Conservation (phyloP, 2,797 vertebrate genomes). For the Columba guinea region DNA sequence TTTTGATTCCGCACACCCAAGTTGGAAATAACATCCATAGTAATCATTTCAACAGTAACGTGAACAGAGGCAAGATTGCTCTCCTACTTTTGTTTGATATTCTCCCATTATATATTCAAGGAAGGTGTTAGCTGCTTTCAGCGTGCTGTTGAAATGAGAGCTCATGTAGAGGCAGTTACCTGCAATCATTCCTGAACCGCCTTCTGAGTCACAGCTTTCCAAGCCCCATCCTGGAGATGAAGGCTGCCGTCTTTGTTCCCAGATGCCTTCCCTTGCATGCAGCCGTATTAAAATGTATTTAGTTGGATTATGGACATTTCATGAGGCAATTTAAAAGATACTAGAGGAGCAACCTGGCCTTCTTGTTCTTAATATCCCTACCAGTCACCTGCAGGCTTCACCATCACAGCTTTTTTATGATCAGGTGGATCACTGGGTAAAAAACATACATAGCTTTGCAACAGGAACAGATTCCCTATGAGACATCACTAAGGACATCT, state of each 20-base stretch:
- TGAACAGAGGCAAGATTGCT: not conserved
- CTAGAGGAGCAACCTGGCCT: not conserved
- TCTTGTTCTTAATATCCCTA: not conserved
- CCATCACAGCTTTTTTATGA: not conserved
- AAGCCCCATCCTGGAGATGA: not conserved
- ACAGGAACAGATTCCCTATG: not conserved
- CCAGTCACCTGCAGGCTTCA: not conserved
- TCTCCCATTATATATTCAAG: conserved; percentile 19
- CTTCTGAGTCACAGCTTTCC: not conserved
- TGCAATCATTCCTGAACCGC: not conserved
- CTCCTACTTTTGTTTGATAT: conserved; percentile 6
- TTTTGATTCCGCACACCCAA: not conserved
- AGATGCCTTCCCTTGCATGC: not conserved
- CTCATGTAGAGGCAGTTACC: conserved; percentile 10
- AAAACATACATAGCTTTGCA: not conserved
- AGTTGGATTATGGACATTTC: not conserved
- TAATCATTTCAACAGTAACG: not conserved
- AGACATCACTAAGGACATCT: not conserved
- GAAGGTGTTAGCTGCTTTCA: conserved; percentile 6
- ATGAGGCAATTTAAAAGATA: not conserved
- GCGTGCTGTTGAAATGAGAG: not conserved
- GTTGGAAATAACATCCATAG: not conserved
- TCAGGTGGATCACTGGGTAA: not conserved
- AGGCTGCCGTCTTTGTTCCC: not conserved
- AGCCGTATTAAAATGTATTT: not conserved